Conservation (phyloP, 2,888 invertebrate species). For the Uropetala carovei region DNA sequence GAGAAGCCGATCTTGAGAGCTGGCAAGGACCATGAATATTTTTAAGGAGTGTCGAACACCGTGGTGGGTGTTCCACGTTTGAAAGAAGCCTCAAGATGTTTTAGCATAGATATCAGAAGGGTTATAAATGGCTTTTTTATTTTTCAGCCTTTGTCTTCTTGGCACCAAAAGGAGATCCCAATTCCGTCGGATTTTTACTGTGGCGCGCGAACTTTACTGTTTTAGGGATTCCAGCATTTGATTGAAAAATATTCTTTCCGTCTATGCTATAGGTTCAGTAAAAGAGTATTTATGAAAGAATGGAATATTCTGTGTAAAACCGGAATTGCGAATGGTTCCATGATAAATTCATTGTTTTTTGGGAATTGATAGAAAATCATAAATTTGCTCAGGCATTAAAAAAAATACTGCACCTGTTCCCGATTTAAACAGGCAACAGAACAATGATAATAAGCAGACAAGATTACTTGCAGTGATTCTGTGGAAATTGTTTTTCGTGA, state of each 20-base stretch:
- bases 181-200: background rate
- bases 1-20: conserved; percentile 41
- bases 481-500: background rate
- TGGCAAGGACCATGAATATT: conserved; percentile 52
- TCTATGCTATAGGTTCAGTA: no score
- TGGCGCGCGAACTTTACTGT: background rate
- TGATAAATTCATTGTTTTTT: no score
- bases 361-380: no score
- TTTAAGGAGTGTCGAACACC: conserved; percentile 53
- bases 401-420: no score
- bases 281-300: no score
- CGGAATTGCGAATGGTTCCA: no score
- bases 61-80: conserved; percentile 51
- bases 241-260: no score
- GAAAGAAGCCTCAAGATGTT: conserved; percentile 28
- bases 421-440: no score
- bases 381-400: no score
- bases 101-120: conserved; percentile 42
- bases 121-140: conserved; percentile 56
- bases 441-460: no score
- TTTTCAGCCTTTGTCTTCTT: conserved; percentile 4
- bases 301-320: no score
- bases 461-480: background rate
- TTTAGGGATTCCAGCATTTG: background rate
- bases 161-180: background rate